A percentile compares a stretch with the other conserved stretches of the same genome.
phyloP scores from a whole-genome alignment of 2,888 invertebrate genomes.

The Ornithoptera priamus region DNA sequence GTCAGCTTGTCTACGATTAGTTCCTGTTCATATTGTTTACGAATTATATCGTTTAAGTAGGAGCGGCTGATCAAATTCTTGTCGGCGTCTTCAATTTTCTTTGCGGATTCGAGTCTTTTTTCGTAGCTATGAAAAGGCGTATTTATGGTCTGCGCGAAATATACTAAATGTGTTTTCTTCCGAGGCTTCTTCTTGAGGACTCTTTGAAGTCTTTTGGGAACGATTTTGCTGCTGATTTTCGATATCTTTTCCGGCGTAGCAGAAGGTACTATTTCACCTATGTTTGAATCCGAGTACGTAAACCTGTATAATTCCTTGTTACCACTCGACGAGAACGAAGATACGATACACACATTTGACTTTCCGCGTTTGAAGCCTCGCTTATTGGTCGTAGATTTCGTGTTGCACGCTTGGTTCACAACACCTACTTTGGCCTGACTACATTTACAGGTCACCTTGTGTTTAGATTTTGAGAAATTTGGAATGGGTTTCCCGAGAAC shows the following conservation, averaged over 20 bases:
- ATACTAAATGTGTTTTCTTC: constrained; percentile 40
- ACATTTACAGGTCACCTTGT: constrained; percentile 4
- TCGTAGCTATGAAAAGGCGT: constrained; percentile 39
- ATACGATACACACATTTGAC: constrained; percentile 14
- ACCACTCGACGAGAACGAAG: constrained; percentile 8
- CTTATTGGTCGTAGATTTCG: constrained; percentile 11
- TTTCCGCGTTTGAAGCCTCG: constrained; percentile 12
- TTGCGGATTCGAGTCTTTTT: not conserved
- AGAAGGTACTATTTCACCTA: not conserved
- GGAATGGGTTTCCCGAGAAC: constrained; percentile 20
- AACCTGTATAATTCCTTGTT: constrained; percentile 14
- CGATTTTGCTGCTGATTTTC: constrained; percentile 27
- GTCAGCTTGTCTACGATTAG: constrained; percentile 44
- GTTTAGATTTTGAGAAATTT: constrained; percentile 8
- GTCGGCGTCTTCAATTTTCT: not conserved
- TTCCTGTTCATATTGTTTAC: constrained; percentile 53
- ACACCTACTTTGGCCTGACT: constrained; percentile 20
- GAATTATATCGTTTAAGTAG: constrained; percentile 48
- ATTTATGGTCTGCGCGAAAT: constrained; percentile 44
- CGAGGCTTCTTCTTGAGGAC: constrained; percentile 36
- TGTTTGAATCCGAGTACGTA: constrained; percentile 12
- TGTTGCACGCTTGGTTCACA: constrained; percentile 16
- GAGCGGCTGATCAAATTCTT: constrained; percentile 32
- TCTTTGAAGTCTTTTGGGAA: constrained; percentile 39
- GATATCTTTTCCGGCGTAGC: not conserved